phyloP scores from a whole-genome alignment of 2,797 vertebrate genomes.

The Acanthis flammea region DNA sequence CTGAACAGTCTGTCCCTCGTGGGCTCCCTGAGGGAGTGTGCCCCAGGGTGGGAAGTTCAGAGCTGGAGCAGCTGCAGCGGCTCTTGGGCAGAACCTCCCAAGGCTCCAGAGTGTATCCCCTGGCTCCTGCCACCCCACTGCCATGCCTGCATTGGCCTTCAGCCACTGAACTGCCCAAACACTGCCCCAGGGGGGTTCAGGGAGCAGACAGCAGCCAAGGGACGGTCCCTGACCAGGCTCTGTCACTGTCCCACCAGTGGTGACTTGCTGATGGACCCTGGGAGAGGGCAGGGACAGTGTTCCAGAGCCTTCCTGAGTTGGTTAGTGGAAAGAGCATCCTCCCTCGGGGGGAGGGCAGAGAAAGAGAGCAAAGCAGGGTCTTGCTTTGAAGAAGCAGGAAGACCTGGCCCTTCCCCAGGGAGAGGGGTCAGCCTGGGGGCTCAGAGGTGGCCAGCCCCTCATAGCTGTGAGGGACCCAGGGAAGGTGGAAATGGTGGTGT shows the following conservation, averaged over 20 bases:
- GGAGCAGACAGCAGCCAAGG: accelerated
- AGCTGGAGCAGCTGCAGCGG: accelerated
- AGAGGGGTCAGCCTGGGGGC: accelerated
- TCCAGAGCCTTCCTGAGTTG: accelerated
- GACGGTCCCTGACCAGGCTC: too few relatives aligned
- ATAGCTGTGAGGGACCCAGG: accelerated
- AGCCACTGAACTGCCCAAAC: background rate
- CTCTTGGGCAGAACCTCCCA: background rate
- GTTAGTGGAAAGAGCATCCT: background rate
- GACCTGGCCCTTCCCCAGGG: background rate
- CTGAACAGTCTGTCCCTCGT: background rate
- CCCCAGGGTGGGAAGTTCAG: accelerated
- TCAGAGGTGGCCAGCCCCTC: accelerated
- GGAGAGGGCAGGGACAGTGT: accelerated
- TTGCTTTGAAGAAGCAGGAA: background rate
- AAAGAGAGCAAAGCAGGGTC: background rate
- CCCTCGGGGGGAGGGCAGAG: accelerated
- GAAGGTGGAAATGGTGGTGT: accelerated
- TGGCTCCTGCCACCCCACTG: background rate
- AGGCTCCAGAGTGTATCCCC: accelerated
- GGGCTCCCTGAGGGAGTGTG: accelerated
- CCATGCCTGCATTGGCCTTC: background rate
- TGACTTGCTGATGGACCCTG: accelerated
- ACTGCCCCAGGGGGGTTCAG: accelerated
- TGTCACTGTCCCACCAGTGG: accelerated